Base-by-base conservation (phyloP, 2,888 invertebrate genomes). In the Epistrophe eligans region DNA sequence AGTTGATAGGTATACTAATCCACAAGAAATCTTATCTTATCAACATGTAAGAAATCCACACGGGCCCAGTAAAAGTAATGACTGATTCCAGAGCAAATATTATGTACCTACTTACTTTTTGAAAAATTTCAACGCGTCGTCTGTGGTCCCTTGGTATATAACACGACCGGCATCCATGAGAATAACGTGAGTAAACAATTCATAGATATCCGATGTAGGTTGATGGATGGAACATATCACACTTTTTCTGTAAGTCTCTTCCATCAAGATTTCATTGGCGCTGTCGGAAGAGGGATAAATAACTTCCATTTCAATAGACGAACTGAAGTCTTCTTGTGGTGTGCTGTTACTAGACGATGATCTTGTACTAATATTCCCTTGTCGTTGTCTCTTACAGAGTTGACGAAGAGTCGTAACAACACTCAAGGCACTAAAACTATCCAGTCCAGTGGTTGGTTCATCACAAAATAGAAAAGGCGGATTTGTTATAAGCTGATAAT, bases 371-470 rank as follows among this genome's bases (percentile, higher is more conserved):
- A 90, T 91, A 19, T 89, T 89, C 0, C 88, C 84, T 28, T 90
- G 89, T 11, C 90, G 90, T 92, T 11, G 96, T 94, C 90, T 88
- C 0, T 91, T 92, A 76, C 92, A 92, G 43, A 96, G 93, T 89
- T 94, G 94, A 52, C 95, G 94, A 40, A 97, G 93, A 0, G 96
- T 95, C 87, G 95, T 95, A 11, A 98, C 95, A 0, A 98, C 97
- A 17, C 95, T 95, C 88, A 95, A 95, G 0, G 99, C 98, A 91
- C 96, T 97, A 92, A 95, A 98, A 89, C 98, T 97, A 92, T 99
- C 99, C 72, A 99, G 93, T 0, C 98, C 98, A 0, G 98, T 97
- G 0, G 98, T 98, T 0, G 98, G 98, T 91, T 99, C 99, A 91
- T 99, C 98, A 91, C 98, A 98, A 93, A 98, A 98, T 71, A 99